Evolutionary conservation across 2,888 invertebrate genomes (phyloP).

Genomic region (Serripes groenlandicus): DNA sequence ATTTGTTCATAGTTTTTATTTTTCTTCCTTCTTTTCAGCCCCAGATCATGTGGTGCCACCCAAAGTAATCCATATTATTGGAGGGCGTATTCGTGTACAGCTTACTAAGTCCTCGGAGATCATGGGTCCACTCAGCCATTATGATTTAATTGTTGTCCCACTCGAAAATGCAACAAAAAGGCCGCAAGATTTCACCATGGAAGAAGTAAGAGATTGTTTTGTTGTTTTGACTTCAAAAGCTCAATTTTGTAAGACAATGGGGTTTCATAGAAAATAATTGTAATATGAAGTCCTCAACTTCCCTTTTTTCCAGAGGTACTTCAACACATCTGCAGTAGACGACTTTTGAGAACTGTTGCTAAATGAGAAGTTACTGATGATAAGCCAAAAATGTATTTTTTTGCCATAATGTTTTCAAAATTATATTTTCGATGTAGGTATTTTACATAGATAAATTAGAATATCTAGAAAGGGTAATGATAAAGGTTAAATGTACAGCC

Average conservation of each 20-base stretch:
- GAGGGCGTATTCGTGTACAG: constrained; percentile 73
- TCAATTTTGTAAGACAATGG: no score
- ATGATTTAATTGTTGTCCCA: constrained; percentile 98
- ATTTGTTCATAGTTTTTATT: not conserved
- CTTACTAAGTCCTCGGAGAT: constrained; percentile 93
- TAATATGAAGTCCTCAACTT: no score
- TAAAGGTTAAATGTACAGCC: no score
- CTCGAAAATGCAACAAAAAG: constrained; percentile 90
- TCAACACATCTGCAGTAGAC: no score
- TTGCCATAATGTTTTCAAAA: not conserved
- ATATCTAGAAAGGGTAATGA: no score
- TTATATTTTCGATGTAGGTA: no score
- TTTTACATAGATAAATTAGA: no score
- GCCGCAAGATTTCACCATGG: constrained; percentile 91
- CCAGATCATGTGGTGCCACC: constrained; percentile 76
- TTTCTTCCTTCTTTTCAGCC: constrained; percentile 67
- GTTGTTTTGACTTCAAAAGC: no score
- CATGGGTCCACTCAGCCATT: constrained; percentile 98
- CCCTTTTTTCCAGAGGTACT: no score
- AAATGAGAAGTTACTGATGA: no score
- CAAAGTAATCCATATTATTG: constrained; percentile 59
- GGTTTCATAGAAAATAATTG: no score
- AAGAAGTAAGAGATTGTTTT: constrained; percentile 74
- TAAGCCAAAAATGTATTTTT: not conserved
- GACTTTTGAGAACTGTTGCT: not conserved